Base-by-base conservation (phyloP, 2,888 invertebrate species). In the Eucera pruinosa region DNA sequence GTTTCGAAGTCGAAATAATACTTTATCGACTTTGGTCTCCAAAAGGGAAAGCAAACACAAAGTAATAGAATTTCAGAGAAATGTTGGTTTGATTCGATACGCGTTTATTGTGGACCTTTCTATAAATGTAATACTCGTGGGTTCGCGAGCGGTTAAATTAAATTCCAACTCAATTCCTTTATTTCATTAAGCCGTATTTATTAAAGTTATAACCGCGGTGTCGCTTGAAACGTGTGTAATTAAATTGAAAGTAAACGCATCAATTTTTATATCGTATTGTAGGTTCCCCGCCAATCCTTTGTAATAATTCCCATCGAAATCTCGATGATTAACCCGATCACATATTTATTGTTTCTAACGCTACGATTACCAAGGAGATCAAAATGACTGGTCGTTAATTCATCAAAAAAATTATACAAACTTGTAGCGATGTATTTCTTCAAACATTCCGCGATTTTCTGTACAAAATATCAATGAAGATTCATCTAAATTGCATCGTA, bases 141-240 rank as follows among this genome's bases (percentile, higher is more conserved):
- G 15, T 1, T 7, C 27, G 15, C 20, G 20, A n/a, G 3, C 18
- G 15, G 25, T 11, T n/a, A 27, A 54, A 69, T 69, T 36, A 36
- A 45, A 62, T 45, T 47, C 36, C 36, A 30, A 13, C 13, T 20
- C 27, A 15, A 45, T 45, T 36, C 62, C 36, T 62, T 54, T 39
- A 45, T 52, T 62, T 54, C 45, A 69, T 62, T 62, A n/a, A 11
- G 18, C 2, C 27, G 33, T 15, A 45, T 62, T 62, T 69, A 62
- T 62, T 62, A 69, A 69, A 62, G 45, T n/a, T 33, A 36, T 9
- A 54, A 2, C 13, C 41, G 15, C 0, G 1, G 11, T 18, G 2
- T 9, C 5, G 33, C 1, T 7, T 52, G 18, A 13, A 25, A 27
- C 1, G 9, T n/a, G 23, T n/a, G 33, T n/a, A 62, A 54, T 69